phyloP scores from a whole-genome alignment of 2,113 vertebrate species.

The Perca schrenkii region DNA sequence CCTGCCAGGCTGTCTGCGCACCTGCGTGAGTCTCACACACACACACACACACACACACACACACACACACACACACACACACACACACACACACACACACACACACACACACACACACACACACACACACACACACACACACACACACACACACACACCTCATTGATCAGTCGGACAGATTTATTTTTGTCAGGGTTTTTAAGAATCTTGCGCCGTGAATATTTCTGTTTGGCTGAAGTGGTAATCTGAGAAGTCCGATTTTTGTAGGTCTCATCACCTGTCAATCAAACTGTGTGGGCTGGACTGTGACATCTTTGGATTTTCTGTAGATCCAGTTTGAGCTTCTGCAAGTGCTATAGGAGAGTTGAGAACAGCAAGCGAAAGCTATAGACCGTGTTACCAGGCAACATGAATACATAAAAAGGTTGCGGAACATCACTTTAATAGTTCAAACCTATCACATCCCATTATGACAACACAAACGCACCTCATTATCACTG shows the following conservation, averaged over 20 bases:
- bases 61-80: conserved; percentile 50
- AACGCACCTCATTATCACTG: conserved; percentile 15
- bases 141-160: conserved; percentile 52
- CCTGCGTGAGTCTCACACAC: conserved; percentile 91
- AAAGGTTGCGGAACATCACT: neutral
- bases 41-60: conserved; percentile 42
- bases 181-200: conserved; percentile 23
- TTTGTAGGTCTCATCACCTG: neutral
- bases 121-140: conserved; percentile 40
- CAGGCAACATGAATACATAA: conserved; percentile 9
- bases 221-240: conserved; percentile 26
- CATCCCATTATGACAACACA: neutral
- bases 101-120: no score
- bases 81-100: conserved; percentile 37
- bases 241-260: conserved; percentile 13
- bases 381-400: neutral
- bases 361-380: conserved; percentile 11
- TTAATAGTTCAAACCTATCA: conserved; percentile 30
- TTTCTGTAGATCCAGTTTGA: neutral
- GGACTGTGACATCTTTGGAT: neutral
- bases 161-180: conserved; percentile 9
- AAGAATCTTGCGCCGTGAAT: conserved; percentile 4
- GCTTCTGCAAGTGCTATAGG: neutral
- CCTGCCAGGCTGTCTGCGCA: conserved; percentile 92
- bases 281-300: neutral